Percentiles rank a stretch among this genome's conserved stretches.
phyloP scores from a whole-genome alignment of 2,888 invertebrate genomes.

The Microctonus hyperodae region DNA sequence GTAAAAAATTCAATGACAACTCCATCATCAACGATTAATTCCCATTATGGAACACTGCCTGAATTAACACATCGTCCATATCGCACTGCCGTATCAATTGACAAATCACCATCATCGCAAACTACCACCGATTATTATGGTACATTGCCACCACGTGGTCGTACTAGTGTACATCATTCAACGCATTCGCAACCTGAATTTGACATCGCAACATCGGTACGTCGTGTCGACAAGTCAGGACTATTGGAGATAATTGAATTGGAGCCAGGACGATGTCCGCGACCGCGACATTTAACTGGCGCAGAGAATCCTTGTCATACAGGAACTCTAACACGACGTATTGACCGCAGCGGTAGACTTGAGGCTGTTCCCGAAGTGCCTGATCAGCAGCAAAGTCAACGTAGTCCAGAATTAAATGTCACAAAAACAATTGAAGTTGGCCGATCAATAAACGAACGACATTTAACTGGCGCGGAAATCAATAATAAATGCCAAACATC shows the following conservation, averaged over 20 bases:
- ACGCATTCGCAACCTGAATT: constrained; percentile 36
- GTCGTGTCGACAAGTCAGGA: constrained; percentile 58
- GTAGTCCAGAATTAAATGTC: constrained; percentile 23
- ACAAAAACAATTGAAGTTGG: constrained; percentile 11
- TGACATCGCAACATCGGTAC: constrained; percentile 46
- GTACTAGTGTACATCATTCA: constrained; percentile 23
- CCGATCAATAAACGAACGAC: constrained; percentile 42
- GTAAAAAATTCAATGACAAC: constrained; percentile 29
- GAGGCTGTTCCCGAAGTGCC: constrained; percentile 58
- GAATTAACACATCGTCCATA: constrained; percentile 36
- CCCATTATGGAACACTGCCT: constrained; percentile 38
- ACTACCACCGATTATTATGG: constrained; percentile 42
- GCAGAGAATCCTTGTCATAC: constrained; percentile 40
- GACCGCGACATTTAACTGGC: constrained; percentile 35
- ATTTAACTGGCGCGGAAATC: constrained; percentile 45
- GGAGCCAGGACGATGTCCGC: constrained; percentile 36
- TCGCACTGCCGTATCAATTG: constrained; percentile 31
- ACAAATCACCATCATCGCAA: constrained; percentile 29
- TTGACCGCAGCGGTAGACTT: constrained; percentile 53
- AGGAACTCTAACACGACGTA: constrained; percentile 45
- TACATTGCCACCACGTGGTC: constrained; percentile 37
- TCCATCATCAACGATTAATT: constrained; percentile 29
- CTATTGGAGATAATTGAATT: constrained; percentile 52
- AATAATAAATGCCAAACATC: constrained; percentile 31
- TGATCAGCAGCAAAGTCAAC: constrained; percentile 44